Percentiles rank a stretch among this genome's conserved stretches.
These are phyloP conservation scores for Thyatira batis DNA, from an alignment of 2,888 invertebrate species.

Conservation along the genomic window DNA sequence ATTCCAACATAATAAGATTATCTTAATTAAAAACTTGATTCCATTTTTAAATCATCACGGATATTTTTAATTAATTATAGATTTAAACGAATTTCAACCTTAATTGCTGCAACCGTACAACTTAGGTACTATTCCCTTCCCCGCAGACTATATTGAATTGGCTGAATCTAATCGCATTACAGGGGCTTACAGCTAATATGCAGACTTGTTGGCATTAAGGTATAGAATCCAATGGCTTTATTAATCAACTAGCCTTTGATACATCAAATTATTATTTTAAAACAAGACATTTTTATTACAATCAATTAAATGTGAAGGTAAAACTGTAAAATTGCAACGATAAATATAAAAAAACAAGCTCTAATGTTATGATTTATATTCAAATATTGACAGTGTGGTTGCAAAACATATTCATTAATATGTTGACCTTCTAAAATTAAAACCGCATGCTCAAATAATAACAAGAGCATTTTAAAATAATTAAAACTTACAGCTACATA, in stretches of 20 bases:
- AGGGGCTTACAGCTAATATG: constrained; percentile 34
- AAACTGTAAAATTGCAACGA: background rate
- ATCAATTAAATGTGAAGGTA: constrained; percentile 16
- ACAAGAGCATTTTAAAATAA: too few relatives aligned
- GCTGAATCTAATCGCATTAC: constrained; percentile 42
- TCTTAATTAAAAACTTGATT: background rate
- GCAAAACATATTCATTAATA: too few relatives aligned
- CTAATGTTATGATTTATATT: too few relatives aligned
- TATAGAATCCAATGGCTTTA: constrained; percentile 18
- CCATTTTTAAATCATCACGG: background rate
- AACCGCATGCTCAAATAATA: too few relatives aligned
- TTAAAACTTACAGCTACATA: too few relatives aligned
- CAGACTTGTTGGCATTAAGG: constrained; percentile 30
- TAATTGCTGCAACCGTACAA: background rate
- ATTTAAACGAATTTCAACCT: background rate
- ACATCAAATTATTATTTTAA: constrained; percentile 10
- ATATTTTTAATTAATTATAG: background rate
- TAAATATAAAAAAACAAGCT: too few relatives aligned
- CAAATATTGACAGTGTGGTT: too few relatives aligned
- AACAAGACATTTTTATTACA: constrained; percentile 1
- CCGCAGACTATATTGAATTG: constrained; percentile 28
- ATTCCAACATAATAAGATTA: too few relatives aligned
- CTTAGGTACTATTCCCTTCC: constrained; percentile 23
- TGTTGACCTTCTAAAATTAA: too few relatives aligned
- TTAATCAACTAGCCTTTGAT: constrained; percentile 20